These are phyloP conservation scores for Oedothorax gibbosus DNA, from an alignment of 1,140 invertebrate genomes.

Conservation along the genomic window DNA sequence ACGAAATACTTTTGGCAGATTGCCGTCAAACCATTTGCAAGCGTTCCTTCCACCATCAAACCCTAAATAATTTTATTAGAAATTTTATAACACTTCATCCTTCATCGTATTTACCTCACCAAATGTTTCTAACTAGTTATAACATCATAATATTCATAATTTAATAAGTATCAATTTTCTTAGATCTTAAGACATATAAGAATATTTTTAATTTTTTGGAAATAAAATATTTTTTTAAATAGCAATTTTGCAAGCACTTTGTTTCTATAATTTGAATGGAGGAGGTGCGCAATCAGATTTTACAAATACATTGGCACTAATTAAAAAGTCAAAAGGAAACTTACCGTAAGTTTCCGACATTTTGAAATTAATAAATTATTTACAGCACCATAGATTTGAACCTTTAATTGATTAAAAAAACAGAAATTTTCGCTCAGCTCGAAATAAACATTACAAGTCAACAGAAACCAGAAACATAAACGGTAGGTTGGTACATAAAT, in stretches of 20 bases:
- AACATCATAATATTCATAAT: no score
- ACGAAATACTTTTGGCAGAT: no score
- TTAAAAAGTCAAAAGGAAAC: neutral
- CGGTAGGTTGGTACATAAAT: no score
- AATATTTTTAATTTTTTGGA: neutral
- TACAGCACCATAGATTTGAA: constrained; percentile 43
- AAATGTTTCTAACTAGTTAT: no score
- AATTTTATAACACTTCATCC: no score
- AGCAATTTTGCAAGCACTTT: neutral
- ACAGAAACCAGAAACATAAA: constrained; percentile 5
- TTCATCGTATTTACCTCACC: no score
- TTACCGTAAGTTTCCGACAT: constrained; percentile 57
- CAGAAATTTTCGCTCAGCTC: neutral
- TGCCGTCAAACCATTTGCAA: no score
- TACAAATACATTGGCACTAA: neutral
- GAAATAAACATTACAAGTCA: constrained; percentile 25
- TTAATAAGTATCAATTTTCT: no score
- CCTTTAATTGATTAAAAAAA: neutral
- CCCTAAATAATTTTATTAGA: no score
- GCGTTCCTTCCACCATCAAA: no score
- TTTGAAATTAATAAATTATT: neutral
- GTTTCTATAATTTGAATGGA: neutral
- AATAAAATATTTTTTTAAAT: neutral
- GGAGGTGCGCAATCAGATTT: neutral
- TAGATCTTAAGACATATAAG: neutral